A percentile compares a stretch with the other conserved stretches of the same genome.
Conservation (phyloP, 2,113 vertebrate genomes). For the Anarhynchus alexandrinus region DNA sequence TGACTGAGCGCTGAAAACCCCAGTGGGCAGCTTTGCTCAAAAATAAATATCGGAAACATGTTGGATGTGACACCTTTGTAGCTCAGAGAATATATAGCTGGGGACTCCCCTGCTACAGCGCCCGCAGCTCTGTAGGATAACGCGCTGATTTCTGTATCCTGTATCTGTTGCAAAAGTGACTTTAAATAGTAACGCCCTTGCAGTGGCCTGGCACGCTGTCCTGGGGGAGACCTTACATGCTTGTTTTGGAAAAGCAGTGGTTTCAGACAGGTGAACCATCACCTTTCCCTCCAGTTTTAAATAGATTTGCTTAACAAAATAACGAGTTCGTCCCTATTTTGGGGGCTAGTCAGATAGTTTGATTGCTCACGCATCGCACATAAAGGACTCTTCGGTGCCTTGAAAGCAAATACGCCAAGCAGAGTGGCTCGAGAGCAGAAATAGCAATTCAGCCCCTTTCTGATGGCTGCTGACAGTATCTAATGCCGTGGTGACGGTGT, state of each 20-base stretch:
- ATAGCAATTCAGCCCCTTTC: not conserved
- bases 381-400: not conserved
- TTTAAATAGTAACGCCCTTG: not conserved
- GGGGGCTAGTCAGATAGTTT: not conserved
- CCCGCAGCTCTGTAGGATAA: not conserved
- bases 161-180: not conserved
- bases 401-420: not conserved
- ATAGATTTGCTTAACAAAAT: not conserved
- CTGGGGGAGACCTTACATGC: not conserved
- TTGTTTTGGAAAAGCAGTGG: not conserved
- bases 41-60: not conserved
- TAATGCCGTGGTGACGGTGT: not conserved
- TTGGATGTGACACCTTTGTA: not conserved
- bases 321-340: not conserved
- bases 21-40: not conserved
- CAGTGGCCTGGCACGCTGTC: not conserved
- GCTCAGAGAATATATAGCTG: not conserved
- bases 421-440: not conserved
- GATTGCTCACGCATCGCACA: rapidly evolving
- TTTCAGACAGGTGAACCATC: not conserved
- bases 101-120: not conserved
- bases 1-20: not conserved
- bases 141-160: not conserved
- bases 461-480: not conserved
- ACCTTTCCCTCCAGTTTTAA: not conserved